phyloP scores from a whole-genome alignment of 2,113 vertebrate species.

The Gadus macrocephalus region DNA sequence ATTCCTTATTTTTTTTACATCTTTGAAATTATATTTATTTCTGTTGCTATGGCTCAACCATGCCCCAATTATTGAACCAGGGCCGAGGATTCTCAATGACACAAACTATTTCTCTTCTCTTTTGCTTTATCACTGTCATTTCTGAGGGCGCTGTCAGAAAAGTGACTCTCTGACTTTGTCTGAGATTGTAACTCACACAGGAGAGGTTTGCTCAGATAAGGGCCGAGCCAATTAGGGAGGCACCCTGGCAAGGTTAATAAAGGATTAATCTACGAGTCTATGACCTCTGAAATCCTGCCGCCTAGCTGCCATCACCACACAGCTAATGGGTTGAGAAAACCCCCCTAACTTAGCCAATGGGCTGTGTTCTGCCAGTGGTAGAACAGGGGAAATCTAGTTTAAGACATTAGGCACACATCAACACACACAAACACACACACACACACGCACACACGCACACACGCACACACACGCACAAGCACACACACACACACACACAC shows the following conservation, averaged over 20 bases:
- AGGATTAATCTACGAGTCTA: slow-evolving; percentile 43
- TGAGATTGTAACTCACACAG: slow-evolving; percentile 26
- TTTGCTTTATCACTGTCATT: no score
- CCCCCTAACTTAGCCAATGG: slow-evolving; percentile 11
- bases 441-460: background rate
- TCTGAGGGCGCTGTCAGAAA: background rate
- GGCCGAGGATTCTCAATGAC: no score
- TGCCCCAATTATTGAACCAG: no score
- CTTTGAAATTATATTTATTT: no score
- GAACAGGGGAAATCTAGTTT: background rate
- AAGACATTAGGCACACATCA: background rate
- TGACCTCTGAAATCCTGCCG: slow-evolving; percentile 26
- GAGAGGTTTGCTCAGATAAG: slow-evolving; percentile 34
- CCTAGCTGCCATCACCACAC: slow-evolving; percentile 13
- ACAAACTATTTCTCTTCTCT: no score
- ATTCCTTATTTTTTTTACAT: no score
- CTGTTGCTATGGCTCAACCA: no score
- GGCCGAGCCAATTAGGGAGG: slow-evolving; percentile 39
- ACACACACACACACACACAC: no score
- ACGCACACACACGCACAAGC: background rate
- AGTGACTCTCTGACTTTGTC: slow-evolving; percentile 20
- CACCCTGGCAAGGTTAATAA: slow-evolving; percentile 51
- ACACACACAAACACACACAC: slow-evolving; percentile 11
- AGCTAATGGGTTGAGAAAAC: background rate
- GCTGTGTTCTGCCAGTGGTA: slow-evolving; percentile 2